Evolutionary conservation across 2,888 invertebrate species (phyloP).

Genomic region (Apamea monoglypha): DNA sequence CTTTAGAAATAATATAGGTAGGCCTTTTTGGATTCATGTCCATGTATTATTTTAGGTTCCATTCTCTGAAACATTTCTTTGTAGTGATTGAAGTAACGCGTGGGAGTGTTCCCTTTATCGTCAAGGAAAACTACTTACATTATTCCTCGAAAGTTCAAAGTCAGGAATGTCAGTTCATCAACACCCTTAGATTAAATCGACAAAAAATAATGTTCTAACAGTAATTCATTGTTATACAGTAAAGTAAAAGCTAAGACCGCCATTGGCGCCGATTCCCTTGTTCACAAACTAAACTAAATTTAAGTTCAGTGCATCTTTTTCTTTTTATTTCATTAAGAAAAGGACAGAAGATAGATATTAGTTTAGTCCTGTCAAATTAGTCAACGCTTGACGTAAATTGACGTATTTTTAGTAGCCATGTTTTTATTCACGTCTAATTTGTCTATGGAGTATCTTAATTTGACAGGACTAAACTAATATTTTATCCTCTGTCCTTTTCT

Average conservation of each 20-base stretch:
- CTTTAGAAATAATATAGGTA: background rate
- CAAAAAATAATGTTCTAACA: background rate
- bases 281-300: no score
- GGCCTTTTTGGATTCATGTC: background rate
- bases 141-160: conserved; percentile 6
- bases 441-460: no score
- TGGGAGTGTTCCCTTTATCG: background rate
- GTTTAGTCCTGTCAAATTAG: no score
- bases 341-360: no score
- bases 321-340: no score
- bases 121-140: background rate
- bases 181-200: conserved; percentile 1
- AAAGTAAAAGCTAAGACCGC: background rate
- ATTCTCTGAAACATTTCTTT: conserved; percentile 16
- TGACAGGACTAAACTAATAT: no score
- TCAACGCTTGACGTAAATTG: no score
- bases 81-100: background rate
- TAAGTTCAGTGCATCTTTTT: no score
- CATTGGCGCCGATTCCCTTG: no score
- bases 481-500: no score
- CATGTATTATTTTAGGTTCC: background rate
- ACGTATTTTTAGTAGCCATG: no score
- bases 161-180: conserved; percentile 2
- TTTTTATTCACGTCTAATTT: no score
- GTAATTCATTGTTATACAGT: conserved; percentile 7